Evolutionary conservation across 2,888 invertebrate genomes (phyloP).

Genomic region (Heliothis peltigera): DNA sequence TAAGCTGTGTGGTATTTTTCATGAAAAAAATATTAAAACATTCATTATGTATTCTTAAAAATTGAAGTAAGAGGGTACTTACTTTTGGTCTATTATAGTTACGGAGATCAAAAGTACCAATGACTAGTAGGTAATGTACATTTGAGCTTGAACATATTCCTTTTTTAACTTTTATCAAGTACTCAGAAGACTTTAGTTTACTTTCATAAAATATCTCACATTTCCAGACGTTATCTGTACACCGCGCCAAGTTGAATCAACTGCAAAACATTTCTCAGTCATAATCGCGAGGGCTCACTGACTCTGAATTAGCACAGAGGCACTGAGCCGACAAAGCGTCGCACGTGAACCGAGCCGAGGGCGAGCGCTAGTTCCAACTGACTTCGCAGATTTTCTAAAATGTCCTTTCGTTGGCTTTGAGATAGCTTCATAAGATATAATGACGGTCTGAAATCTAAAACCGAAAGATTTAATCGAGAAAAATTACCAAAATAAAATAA

Average conservation of each 20-base stretch:
- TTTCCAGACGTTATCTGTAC: background rate
- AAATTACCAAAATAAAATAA: constrained; percentile 28
- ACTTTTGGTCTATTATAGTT: too few species aligned
- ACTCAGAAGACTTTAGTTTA: background rate
- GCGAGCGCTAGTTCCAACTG: constrained; percentile 15
- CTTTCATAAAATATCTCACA: background rate
- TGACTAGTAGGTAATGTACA: too few species aligned
- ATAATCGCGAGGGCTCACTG: constrained; percentile 5
- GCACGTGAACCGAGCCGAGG: constrained; percentile 18
- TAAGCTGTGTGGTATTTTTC: too few species aligned
- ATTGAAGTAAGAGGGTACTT: too few species aligned
- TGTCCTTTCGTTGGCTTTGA: background rate
- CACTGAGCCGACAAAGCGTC: constrained; percentile 15
- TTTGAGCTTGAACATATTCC: background rate
- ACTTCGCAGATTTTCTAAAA: background rate
- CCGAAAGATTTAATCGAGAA: constrained; percentile 23
- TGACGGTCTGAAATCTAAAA: constrained; percentile 10
- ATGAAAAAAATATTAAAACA: too few species aligned
- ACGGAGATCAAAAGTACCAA: too few species aligned
- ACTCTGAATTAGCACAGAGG: constrained; percentile 5
- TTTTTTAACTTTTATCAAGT: background rate
- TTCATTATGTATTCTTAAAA: too few species aligned
- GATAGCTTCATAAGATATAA: constrained; percentile 8
- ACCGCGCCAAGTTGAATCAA: constrained; percentile 6
- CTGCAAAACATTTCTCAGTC: constrained; percentile 16